Base-by-base conservation (phyloP, 2,888 invertebrate genomes). In the Tachina grossa region DNA sequence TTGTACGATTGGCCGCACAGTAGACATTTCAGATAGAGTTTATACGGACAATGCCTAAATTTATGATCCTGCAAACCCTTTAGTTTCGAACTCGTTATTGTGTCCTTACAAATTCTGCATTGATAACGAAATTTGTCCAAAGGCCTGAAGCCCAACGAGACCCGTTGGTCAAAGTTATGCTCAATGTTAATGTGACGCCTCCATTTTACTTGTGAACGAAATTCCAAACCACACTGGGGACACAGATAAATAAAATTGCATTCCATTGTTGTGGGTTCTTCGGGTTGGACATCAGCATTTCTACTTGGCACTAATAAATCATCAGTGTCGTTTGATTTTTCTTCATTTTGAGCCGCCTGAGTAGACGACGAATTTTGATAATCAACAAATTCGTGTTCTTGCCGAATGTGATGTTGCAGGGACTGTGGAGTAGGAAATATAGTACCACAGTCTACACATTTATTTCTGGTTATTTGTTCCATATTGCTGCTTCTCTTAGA, bases 61-160 rank as follows among this genome's bases (percentile, higher is more conserved):
- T 91, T 91, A 83, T 91, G 91, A 87, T 91, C 91, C 85, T 91
- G 91, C n/a, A 91, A 72, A 0, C 91, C 91, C 76, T 91, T 91
- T 13, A 91, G 75, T 76, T 91, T 91, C 0, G 91, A 88, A 49
- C 90, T 90, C 51, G 89, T 89, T 11, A 91, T 90, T 53, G 90
- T 87, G 68, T 91, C 91, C 78, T 89, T 90, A 83, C 91, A 91
- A 41, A 88, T 88, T 3, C 87, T 89, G 63, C 91, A 91, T 79
- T 91, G 90, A 74, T 89, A 91, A 51, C 91, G 90, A 75, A 89
- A 90, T 79, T 91, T 91, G 77, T 91, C 91, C 68, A 91, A 16
- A 69, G 89, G 89, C 1, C 89, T 88, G 87, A 91, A 91, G 63
- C 90, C 91, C 19, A 91, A 87, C 68, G 87, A 90, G 8, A 89